A percentile compares a stretch with the other conserved stretches of the same genome.
phyloP scores from a whole-genome alignment of 2,888 invertebrate genomes.

The Papilio protenor region DNA sequence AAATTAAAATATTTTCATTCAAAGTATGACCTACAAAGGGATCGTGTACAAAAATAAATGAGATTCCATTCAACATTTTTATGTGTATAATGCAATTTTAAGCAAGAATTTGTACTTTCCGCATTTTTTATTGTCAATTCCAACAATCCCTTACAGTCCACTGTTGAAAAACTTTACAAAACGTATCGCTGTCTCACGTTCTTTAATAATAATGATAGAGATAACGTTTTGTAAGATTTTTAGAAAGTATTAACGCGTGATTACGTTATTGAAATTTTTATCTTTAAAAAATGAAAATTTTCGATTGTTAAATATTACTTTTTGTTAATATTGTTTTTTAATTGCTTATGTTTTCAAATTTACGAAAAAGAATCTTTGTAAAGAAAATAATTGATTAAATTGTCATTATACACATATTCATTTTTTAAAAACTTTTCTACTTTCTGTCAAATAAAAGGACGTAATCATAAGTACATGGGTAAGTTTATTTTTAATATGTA shows the following conservation, averaged over 20 bases:
- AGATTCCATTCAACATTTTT: constrained; percentile 10
- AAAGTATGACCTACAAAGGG: constrained; percentile 23
- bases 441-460: constrained; percentile 29
- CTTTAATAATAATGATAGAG: no score
- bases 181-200: no score
- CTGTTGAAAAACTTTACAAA: neutral
- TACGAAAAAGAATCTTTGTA: neutral
- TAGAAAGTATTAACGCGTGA: no score
- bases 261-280: no score
- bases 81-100: constrained; percentile 24
- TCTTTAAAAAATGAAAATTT: neutral
- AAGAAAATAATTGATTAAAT: neutral
- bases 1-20: constrained; percentile 36
- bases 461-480: constrained; percentile 30
- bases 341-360: neutral
- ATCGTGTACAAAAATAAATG: constrained; percentile 9
- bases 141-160: neutral
- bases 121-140: neutral
- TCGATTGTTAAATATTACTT: neutral
- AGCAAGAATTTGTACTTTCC: neutral
- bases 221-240: no score
- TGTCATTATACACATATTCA: constrained; percentile 22
- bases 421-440: neutral
- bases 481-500: constrained; percentile 3
- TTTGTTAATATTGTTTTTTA: neutral